Evolutionary conservation across 2,888 invertebrate species (phyloP), one percentile per base, ranked within the genome.

Genomic region (Muschampia plurimacula): DNA sequence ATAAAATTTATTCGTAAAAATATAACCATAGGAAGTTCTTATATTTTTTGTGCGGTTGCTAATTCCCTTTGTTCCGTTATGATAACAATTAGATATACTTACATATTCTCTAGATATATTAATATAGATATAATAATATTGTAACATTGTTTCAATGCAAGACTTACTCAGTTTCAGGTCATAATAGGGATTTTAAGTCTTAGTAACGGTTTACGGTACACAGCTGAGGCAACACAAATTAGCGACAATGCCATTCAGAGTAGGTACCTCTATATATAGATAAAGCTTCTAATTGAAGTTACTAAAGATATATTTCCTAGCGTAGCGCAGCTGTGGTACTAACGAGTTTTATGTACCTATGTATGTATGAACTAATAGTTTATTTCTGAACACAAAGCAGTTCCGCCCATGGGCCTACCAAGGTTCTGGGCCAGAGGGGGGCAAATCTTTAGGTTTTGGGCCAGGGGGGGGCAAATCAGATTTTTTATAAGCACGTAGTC

Each of bases 171-270:
- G 55, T 55, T 12, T 59, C 28, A 28, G 63, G 49, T 63, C 44
- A 62, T 8, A 39, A 49, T 52, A 67, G 62, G 55, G 69, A 57
- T 70, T 69, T 64, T 44, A 70, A 64, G 62, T 46, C 64, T 64
- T 8, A 52, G 64, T 32, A 57, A 57, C 63, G 12, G n/a, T 57
- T 32, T 57, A 57, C 63, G 12, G 28, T 57, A 57, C 69, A 44
- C 69, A 70, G 69, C 69, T 70, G 69, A 15, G 71, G 64, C 64
- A 41, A 60, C 44, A 36, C 46, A 66, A 70, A 70, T 65, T 57
- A 70, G 44, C 49, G 46, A 68, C 65, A 59, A 65, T 63, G 55
- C 44, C n/a, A 65, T 70, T 65, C 52, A 55, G 32, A 52, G 28
- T 62, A 22, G 22, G 1, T 22, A 65, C 8, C 57, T 70, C 65